Evolutionary conservation across 2,888 invertebrate genomes (phyloP).

Genomic region (Noctuana brunneofusca): DNA sequence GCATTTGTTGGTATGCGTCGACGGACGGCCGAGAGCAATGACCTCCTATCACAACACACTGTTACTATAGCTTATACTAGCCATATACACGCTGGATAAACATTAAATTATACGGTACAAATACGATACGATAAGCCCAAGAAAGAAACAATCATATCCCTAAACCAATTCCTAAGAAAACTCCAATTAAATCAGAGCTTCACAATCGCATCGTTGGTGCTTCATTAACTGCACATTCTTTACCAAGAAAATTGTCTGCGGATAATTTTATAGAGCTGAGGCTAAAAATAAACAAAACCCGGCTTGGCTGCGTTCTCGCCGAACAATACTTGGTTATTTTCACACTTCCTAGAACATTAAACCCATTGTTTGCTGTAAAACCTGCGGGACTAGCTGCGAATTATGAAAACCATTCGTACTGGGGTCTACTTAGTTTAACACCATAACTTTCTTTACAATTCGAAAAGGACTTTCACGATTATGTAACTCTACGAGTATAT

Average conservation of each 20-base stretch:
- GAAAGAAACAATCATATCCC: too few species aligned
- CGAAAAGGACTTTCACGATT: background rate
- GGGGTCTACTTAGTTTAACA: background rate
- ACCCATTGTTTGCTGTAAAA: slow-evolving; percentile 31
- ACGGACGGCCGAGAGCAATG: slow-evolving; percentile 49
- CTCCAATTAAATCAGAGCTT: background rate
- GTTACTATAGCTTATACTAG: background rate
- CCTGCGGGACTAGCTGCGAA: slow-evolving; percentile 30
- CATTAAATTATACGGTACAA: too few species aligned
- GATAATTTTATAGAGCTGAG: slow-evolving; percentile 33
- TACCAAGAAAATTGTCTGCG: slow-evolving; percentile 26
- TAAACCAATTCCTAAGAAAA: background rate
- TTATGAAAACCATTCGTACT: slow-evolving; percentile 26
- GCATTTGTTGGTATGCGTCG: slow-evolving; percentile 45
- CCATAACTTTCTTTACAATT: background rate
- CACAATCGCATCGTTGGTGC: background rate
- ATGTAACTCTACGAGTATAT: background rate
- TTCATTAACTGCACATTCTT: slow-evolving; percentile 17
- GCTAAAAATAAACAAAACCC: slow-evolving; percentile 35
- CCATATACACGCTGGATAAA: too few species aligned
- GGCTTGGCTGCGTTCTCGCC: slow-evolving; percentile 31
- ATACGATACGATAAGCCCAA: too few species aligned
- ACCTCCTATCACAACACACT: slow-evolving; percentile 51
- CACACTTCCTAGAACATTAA: slow-evolving; percentile 34
- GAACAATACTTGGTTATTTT: slow-evolving; percentile 34